Percentiles rank a stretch among this genome's conserved stretches.
phyloP scores from a whole-genome alignment of 2,113 vertebrate species.

The Tragelaphus imberbis region DNA sequence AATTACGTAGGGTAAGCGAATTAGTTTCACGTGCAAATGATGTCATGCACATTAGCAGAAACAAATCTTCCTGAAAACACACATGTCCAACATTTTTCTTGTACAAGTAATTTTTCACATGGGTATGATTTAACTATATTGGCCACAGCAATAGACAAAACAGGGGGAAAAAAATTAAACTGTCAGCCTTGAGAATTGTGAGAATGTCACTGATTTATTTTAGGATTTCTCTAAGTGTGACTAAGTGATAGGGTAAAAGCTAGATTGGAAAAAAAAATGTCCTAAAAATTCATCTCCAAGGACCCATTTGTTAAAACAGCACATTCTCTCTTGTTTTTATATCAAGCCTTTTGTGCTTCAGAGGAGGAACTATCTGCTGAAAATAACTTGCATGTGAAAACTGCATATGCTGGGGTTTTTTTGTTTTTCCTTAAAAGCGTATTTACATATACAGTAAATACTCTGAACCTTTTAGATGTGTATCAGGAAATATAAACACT shows the following conservation, averaged over 20 bases:
- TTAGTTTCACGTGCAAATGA: neutral
- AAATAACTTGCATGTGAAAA: constrained; percentile 45
- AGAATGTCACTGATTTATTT: constrained; percentile 61
- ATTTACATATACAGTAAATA: constrained; percentile 15
- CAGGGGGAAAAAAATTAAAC: constrained; percentile 63
- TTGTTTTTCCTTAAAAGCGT: constrained; percentile 34
- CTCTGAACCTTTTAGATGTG: neutral
- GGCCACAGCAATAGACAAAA: constrained; percentile 53
- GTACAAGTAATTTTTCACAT: constrained; percentile 48
- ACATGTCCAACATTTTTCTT: constrained; percentile 35
- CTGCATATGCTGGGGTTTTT: neutral
- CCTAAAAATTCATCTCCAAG: constrained; percentile 46
- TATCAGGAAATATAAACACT: constrained; percentile 12
- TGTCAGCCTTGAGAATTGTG: constrained; percentile 49
- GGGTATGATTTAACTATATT: constrained; percentile 49
- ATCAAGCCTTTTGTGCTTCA: constrained; percentile 37
- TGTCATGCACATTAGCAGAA: neutral
- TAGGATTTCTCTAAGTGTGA: constrained; percentile 40
- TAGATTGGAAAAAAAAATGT: constrained; percentile 2
- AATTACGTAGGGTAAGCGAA: neutral
- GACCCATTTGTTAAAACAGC: constrained; percentile 39
- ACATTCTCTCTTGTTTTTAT: constrained; percentile 34
- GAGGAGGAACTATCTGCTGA: constrained; percentile 19
- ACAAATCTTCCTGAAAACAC: constrained; percentile 52
- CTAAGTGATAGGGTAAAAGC: constrained; percentile 9